Base-by-base conservation (phyloP, 1,140 invertebrate genomes). In the Physella acuta region DNA sequence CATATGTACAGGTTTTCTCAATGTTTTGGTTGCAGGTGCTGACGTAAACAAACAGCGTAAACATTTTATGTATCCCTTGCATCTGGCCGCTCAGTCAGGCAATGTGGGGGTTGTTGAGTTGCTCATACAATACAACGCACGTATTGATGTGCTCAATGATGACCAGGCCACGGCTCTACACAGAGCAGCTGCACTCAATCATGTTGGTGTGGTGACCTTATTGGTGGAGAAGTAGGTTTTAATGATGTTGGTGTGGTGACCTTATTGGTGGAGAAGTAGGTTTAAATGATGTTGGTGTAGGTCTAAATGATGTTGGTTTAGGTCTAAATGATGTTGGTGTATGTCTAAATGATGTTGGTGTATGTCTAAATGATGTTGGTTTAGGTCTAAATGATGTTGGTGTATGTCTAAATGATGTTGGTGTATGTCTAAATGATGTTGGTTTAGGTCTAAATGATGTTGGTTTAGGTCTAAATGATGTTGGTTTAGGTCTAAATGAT, bases 121-220 rank as follows among this genome's bases (percentile, higher is more conserved):
- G 8, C 75, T 87, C 30, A 60, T 87, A 11, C 79, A 86, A 17
- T 70, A 85, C 70, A 76, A 79, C 26, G 85, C 86, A 16, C 73
- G 80, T 20, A 81, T 87, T 68, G 83, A 87, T 73, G 85, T 81
- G 53, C 72, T 85, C 3, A 85, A 87, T 68, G 79, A 79, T 49
- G 77, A 84, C 64, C 82, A 83, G 67, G 81, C 83, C 66, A 87
- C 87, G 14, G 83, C 87, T n/a, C 78, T 87, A 16, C 86, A 87
- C 73, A 82, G 79, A 44, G 87, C 87, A 8, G 81, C 84, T 26
- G 73, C 76, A 14, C 81, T 76, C 49, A 82, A 86, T 71, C 82
- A 86, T 59, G 62, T 70, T 8, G 79, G 81, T 39, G 80, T 86
- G 24, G 80, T 85, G 3, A 76, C 85, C 16, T 85, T 78, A 68